Evolutionary conservation across 2,797 vertebrate genomes (phyloP).

Genomic region (Hydrolagus colliei): DNA sequence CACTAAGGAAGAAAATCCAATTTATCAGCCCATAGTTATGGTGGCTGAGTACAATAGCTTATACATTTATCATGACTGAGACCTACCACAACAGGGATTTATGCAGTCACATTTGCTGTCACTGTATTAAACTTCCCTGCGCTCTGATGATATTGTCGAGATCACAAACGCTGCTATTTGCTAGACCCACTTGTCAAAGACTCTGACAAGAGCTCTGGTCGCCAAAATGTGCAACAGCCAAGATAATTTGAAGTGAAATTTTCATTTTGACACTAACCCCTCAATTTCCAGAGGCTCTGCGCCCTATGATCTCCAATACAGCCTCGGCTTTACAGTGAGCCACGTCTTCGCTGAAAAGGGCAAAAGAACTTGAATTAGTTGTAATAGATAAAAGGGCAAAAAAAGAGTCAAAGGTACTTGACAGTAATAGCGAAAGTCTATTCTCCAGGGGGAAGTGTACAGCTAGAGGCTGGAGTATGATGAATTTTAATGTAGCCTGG

Average conservation of each 20-base stretch:
- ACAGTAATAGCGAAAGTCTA: slow-evolving; percentile 93
- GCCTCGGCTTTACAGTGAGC: slow-evolving; percentile 72
- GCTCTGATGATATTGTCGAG: slow-evolving; percentile 89
- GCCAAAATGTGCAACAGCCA: slow-evolving; percentile 73
- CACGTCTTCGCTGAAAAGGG: slow-evolving; percentile 97
- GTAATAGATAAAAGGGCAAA: slow-evolving; percentile 99
- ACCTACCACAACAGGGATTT: slow-evolving; percentile 87
- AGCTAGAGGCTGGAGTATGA: slow-evolving; percentile 63
- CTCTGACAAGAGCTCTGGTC: slow-evolving; percentile 76
- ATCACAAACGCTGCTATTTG: slow-evolving; percentile 71
- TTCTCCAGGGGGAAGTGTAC: slow-evolving; percentile 74
- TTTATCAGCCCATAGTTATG: slow-evolving; percentile 15
- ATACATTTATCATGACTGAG: slow-evolving; percentile 4
- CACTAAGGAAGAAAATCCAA: slow-evolving; percentile 8
- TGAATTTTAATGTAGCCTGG: slow-evolving; percentile 85
- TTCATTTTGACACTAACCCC: slow-evolving; percentile 89
- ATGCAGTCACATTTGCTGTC: slow-evolving; percentile 81
- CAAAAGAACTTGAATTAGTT: slow-evolving; percentile 98
- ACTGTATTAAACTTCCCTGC: slow-evolving; percentile 82
- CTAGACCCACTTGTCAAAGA: slow-evolving; percentile 83
- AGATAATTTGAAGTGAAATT: slow-evolving; percentile 89
- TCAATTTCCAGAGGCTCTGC: slow-evolving; percentile 74
- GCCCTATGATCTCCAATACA: slow-evolving; percentile 61
- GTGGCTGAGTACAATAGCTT: slow-evolving; percentile 1
- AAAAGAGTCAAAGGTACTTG: slow-evolving; percentile 96